These are phyloP conservation scores for Phoenicopterus ruber DNA, from an alignment of 2,113 vertebrate species.

Conservation along the genomic window DNA sequence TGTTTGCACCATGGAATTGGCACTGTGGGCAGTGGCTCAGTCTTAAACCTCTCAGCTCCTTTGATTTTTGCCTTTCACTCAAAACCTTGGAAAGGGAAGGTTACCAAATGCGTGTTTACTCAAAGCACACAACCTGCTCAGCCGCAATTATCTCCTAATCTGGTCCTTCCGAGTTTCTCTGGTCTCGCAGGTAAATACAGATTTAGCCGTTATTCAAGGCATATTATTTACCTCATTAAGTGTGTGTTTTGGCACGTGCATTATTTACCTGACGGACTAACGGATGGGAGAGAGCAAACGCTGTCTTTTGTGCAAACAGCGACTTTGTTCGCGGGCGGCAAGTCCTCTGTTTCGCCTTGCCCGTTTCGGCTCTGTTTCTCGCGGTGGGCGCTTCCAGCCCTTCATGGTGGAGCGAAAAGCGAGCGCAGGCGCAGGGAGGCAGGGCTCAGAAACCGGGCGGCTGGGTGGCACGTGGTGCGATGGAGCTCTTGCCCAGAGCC, in stretches of 20 bases:
- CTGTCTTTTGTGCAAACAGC: slow-evolving; percentile 74
- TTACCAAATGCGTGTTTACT: slow-evolving; percentile 74
- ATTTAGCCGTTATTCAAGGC: slow-evolving; percentile 74
- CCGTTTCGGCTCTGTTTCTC: fast-evolving
- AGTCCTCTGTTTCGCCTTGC: not conserved
- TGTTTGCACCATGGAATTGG: not conserved
- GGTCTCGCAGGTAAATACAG: slow-evolving; percentile 81
- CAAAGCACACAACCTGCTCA: slow-evolving; percentile 72
- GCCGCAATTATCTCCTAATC: slow-evolving; percentile 76
- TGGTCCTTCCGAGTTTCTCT: slow-evolving; percentile 72
- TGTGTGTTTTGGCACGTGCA: slow-evolving; percentile 79
- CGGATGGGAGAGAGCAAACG: slow-evolving; percentile 70
- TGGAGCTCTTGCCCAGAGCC: not conserved
- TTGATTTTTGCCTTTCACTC: slow-evolving; percentile 23
- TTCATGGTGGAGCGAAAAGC: fast-evolving
- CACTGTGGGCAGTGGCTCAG: fast-evolving
- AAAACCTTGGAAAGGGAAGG: slow-evolving; percentile 46
- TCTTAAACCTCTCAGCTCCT: not conserved
- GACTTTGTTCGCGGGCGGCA: not conserved
- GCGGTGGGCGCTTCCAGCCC: not conserved
- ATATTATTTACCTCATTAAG: slow-evolving; percentile 82
- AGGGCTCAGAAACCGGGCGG: fast-evolving
- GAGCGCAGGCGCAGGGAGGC: not conserved
- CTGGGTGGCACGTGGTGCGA: not conserved
- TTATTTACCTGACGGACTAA: slow-evolving; percentile 79